Evolutionary conservation across 64 coral and sea anemone genomes (phyloP).

Genomic region (Orbicella faveolata): DNA sequence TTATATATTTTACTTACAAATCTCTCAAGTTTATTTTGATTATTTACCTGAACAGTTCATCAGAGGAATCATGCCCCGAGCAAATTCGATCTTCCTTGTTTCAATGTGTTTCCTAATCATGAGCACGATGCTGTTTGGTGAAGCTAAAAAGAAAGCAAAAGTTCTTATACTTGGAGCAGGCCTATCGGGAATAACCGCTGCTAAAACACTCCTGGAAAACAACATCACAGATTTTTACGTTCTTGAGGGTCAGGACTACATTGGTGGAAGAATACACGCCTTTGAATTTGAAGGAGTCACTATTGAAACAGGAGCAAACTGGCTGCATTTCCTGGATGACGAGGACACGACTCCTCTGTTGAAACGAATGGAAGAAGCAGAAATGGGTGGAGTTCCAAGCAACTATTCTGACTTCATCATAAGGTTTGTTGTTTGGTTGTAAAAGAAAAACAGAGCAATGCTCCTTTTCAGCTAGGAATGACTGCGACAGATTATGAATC

Average conservation of each 20-base stretch:
- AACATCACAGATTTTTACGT: slow-evolving; percentile 35
- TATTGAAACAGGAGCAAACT: slow-evolving; percentile 32
- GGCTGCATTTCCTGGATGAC: slow-evolving; percentile 22
- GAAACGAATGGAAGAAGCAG: not conserved
- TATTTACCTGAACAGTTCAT: not conserved
- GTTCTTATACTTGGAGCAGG: slow-evolving; percentile 57
- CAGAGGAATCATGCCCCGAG: not conserved
- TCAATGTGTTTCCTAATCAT: not conserved
- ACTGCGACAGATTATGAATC: too few relatives aligned
- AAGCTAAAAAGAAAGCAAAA: not conserved
- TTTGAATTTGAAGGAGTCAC: slow-evolving; percentile 16
- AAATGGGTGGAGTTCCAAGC: slow-evolving; percentile 1
- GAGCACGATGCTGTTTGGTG: not conserved
- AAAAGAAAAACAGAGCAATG: too few relatives aligned
- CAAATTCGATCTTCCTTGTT: not conserved
- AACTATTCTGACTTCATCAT: slow-evolving; percentile 49
- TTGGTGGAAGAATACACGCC: slow-evolving; percentile 37
- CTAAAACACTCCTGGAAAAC: slow-evolving; percentile 4
- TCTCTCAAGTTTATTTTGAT: not conserved
- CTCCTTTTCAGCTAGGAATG: too few relatives aligned
- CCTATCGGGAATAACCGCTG: slow-evolving; percentile 31
- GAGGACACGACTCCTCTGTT: not conserved
- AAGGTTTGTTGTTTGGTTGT: not conserved
- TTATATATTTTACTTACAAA: too few relatives aligned
- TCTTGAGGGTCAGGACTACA: slow-evolving; percentile 47